Evolutionary conservation across 2,797 vertebrate species (phyloP).

Genomic region (Leuciscus waleckii): DNA sequence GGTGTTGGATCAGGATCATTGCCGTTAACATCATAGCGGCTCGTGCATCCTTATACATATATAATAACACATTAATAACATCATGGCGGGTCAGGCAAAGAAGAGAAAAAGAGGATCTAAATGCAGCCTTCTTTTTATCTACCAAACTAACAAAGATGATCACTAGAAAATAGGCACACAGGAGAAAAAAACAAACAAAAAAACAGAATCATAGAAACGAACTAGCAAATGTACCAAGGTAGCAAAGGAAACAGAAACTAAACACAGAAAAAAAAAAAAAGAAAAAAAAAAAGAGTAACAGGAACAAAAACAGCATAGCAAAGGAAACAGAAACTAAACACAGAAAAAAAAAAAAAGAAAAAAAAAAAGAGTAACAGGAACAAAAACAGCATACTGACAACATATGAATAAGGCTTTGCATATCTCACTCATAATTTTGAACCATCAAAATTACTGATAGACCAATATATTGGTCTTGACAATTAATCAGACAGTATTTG

Average conservation of each 20-base stretch:
- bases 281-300: too few species aligned
- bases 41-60: constrained; percentile 84
- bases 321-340: background rate
- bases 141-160: background rate
- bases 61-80: constrained; percentile 39
- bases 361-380: too few species aligned
- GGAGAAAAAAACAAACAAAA: background rate
- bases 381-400: background rate
- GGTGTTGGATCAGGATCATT: constrained; percentile 91
- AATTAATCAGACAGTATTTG: background rate
- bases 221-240: background rate
- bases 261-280: background rate
- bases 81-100: background rate
- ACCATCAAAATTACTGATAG: background rate
- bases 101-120: background rate
- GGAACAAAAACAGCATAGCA: too few species aligned
- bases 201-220: background rate
- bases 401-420: background rate
- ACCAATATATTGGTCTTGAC: background rate
- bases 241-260: background rate
- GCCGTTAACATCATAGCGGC: constrained; percentile 91
- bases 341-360: background rate
- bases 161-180: background rate
- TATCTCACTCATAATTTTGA: background rate
- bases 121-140: background rate